These are phyloP conservation scores for Papilio glaucus DNA, from an alignment of 1,140 invertebrate genomes.

Conservation along the genomic window DNA sequence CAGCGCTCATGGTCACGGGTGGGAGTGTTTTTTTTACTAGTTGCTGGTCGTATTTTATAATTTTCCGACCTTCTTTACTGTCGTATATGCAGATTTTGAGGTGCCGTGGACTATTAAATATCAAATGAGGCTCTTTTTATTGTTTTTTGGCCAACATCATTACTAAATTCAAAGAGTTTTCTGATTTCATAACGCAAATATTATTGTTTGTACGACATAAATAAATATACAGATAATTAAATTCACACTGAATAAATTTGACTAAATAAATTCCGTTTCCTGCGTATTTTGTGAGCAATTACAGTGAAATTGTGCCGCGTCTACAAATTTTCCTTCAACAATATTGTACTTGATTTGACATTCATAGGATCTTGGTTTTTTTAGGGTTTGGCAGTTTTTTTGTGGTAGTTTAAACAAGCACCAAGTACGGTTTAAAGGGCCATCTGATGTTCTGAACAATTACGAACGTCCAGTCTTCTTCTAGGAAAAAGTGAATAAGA, in stretches of 20 bases:
- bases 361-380: background rate
- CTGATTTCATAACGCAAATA: background rate
- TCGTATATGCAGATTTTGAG: too few relatives aligned
- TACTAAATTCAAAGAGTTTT: background rate
- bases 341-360: background rate
- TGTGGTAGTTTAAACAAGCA: background rate
- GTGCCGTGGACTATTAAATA: background rate
- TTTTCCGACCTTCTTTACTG: too few relatives aligned
- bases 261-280: background rate
- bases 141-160: background rate
- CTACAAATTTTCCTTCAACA: background rate
- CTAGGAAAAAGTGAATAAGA: too few relatives aligned
- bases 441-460: too few relatives aligned
- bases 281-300: conserved; percentile 15
- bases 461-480: too few relatives aligned
- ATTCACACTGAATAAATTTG: conserved; percentile 9
- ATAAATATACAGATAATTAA: conserved; percentile 1
- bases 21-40: too few relatives aligned
- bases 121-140: background rate
- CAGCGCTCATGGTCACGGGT: too few relatives aligned
- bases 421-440: too few relatives aligned
- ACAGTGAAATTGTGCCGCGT: background rate
- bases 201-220: background rate
- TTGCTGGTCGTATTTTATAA: too few relatives aligned
- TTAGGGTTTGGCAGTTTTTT: background rate